Percentiles rank a stretch among this genome's conserved stretches.
phyloP scores from a whole-genome alignment of 2,797 vertebrate species.

The Chelmon rostratus region DNA sequence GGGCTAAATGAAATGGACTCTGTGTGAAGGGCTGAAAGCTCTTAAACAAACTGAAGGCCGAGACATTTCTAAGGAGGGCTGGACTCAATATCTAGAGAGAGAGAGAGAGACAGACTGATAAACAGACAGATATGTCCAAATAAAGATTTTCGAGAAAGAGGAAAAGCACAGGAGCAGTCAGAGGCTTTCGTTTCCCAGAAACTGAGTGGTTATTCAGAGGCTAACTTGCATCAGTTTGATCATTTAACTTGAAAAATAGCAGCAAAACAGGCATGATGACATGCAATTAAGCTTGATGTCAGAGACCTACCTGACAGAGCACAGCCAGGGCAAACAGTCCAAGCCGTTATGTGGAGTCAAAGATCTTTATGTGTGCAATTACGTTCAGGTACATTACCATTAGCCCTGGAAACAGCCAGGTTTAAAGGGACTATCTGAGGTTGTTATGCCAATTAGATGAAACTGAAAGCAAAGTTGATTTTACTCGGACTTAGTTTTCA shows the following conservation, averaged over 20 bases:
- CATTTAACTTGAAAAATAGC: conserved; percentile 41
- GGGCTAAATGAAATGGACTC: conserved; percentile 66
- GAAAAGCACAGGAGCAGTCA: not conserved
- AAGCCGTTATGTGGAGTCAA: conserved; percentile 53
- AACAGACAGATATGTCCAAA: conserved; percentile 26
- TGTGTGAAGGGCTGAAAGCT: conserved; percentile 64
- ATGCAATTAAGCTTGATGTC: conserved; percentile 59
- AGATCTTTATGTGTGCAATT: conserved; percentile 39
- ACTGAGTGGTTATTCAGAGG: not conserved
- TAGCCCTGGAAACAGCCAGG: conserved; percentile 38
- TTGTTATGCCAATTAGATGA: conserved; percentile 5
- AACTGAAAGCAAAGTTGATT: conserved; percentile 30
- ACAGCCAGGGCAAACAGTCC: conserved; percentile 29
- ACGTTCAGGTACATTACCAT: conserved; percentile 49
- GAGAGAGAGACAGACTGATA: conserved; percentile 45
- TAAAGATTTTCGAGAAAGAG: conserved; percentile 9
- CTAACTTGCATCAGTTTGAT: conserved; percentile 30
- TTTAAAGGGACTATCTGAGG: conserved; percentile 30
- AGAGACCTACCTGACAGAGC: conserved; percentile 22
- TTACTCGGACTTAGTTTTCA: conserved; percentile 2
- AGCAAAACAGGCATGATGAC: conserved; percentile 33
- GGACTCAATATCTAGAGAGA: conserved; percentile 51
- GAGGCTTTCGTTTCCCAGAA: conserved; percentile 54
- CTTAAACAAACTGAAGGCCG: conserved; percentile 69
- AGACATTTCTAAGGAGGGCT: conserved; percentile 36